Evolutionary conservation across 2,888 invertebrate species (phyloP), one percentile per base, ranked within the genome.

Genomic region (Hemicrepidius hirtus): DNA sequence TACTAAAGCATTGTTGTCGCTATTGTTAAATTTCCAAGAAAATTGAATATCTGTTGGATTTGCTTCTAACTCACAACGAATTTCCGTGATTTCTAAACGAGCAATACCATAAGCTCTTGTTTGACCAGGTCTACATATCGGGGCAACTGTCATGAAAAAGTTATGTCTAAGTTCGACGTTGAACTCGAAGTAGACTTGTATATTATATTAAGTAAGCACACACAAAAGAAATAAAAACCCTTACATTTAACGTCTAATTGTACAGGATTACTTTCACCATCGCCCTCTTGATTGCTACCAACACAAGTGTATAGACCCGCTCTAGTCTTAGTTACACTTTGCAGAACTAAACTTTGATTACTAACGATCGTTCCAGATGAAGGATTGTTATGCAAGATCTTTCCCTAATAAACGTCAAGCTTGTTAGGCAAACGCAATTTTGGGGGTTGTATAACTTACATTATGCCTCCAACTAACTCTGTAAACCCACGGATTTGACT

Each of bases 341-440:
- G 96, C 79, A 97, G 90, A n/a, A 96, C 96, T 72, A 97, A 88
- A 83, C 95, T 95, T 86, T 96, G 96, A 87, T 96, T 95, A 85
- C 95, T 95, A 71, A 96, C 92, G 78, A 96, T 94, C 68, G 95
- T 92, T 44, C 96, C 96, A 5, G 92, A 91, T 68, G 92, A 91
- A 1, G 92, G 89, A 84, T 95, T 96, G 87, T 95, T 95, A 82
- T 92, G 92, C 81, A 96, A 89, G 81, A 92, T 91, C 81, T 91
- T 90, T 24, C 92, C 92, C 96, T 96, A 88, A 49, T 84, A 82
- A 72, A 64, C 63, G 49, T 35, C 18, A 60, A 10, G 50, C 37
- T 57, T 66, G 37, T 24, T 59, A 57, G 12, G 41, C 53, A 44
- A 57, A 55, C 57, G 41, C 32, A 67, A 44, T 68, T 68, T 41